Base-by-base conservation (phyloP, 2,797 vertebrate genomes). In the Malurus leucopterus region DNA sequence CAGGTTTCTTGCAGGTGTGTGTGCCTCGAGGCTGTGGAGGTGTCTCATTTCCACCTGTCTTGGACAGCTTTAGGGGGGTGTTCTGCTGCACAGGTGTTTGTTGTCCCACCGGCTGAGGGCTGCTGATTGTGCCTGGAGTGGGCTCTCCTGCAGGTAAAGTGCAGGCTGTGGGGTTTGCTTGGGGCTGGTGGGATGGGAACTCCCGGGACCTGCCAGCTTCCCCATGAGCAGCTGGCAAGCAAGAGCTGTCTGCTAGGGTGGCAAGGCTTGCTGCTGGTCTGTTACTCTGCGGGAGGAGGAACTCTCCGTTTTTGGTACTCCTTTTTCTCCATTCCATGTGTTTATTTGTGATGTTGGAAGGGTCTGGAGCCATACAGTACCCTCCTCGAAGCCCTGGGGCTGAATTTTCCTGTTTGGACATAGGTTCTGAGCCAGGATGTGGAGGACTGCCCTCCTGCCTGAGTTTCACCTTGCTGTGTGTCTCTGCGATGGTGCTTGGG, bases 321-420 rank as follows among this genome's bases (percentile, higher is more conserved):
- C 4, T 36, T 55, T 55, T 55, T 85, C 8, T 65, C 11, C 9
- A 1, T 27, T 23, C 1, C 0, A 0, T 40, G 20, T n/a, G 29
- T 46, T 17, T 46, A 20, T 50, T 46, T 32, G 36, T 40, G 36
- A 55, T 58, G 36, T 2, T 18, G 3, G 43, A 69, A 50, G 43
- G 32, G 4, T 57, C 26, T 89, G 36, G 47, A 72, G 59, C 22
- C 5, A 43, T 21, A n/a, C 6, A 6, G 15, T 79, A 13, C 10
- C 10, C 4, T 62, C 21, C 16, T 27, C 58, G 46, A 50, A 41
- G 32, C 29, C 4, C 7, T 26, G 22, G 38, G 22, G 10, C 9
- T 30, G 5, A 9, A 8, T 63, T 30, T 57, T 74, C 1, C 1
- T 36, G 18, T 26, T 36, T 58, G 49, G 22, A 36, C 1, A 0